Evolutionary conservation across 1,140 invertebrate species (phyloP).

Genomic region (Copidosoma floridanum): DNA sequence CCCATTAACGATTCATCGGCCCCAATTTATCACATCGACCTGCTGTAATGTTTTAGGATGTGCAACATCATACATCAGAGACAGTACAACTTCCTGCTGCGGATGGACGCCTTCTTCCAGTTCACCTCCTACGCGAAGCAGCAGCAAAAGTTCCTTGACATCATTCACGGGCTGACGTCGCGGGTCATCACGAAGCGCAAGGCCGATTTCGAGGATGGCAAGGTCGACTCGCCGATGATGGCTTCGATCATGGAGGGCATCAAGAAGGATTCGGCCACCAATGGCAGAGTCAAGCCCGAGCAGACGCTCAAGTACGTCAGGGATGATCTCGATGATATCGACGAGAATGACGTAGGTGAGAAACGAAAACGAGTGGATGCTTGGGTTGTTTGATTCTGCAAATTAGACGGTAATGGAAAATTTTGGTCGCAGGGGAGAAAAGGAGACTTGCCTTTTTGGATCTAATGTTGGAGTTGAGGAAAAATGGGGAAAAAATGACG

Average conservation of each 20-base stretch:
- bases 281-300: not conserved
- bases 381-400: too few species aligned
- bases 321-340: conserved; percentile 71
- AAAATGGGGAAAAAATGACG: conserved; percentile 61
- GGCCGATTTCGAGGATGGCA: conserved; percentile 52
- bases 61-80: conserved; percentile 70
- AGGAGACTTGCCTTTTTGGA: conserved; percentile 82
- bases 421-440: conserved; percentile 60
- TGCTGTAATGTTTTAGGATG: conserved; percentile 56
- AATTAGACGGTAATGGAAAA: too few species aligned
- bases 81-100: conserved; percentile 63
- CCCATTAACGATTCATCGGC: not conserved
- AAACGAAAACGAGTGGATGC: not conserved
- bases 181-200: conserved; percentile 64
- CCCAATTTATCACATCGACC: not conserved
- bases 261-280: not conserved
- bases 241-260: conserved; percentile 7
- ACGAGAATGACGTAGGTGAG: conserved; percentile 69
- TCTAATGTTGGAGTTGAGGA: conserved; percentile 71
- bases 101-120: conserved; percentile 63
- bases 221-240: conserved; percentile 49
- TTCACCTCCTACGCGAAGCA: conserved; percentile 60
- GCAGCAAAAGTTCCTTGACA: conserved; percentile 62
- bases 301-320: conserved; percentile 54
- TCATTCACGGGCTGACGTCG: conserved; percentile 65